These are phyloP conservation scores for Vannuccia rotundouncinata DNA, from an alignment of 2,888 invertebrate species.

Conservation along the genomic window DNA sequence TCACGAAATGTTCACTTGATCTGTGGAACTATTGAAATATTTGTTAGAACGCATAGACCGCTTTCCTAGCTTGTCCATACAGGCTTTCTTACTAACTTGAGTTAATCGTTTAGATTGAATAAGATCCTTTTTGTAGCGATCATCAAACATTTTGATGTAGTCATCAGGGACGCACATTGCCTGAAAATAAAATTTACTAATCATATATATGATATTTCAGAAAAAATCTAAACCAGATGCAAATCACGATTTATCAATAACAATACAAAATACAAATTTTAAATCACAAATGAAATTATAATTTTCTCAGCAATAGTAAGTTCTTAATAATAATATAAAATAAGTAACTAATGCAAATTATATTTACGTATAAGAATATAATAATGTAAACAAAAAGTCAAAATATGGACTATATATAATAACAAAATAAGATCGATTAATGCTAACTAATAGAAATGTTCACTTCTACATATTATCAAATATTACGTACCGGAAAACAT, in stretches of 20 bases:
- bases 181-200: neutral
- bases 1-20: no score
- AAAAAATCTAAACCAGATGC: no score
- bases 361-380: no score
- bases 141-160: neutral
- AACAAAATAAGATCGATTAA: neutral
- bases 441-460: neutral
- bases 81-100: neutral
- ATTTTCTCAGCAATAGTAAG: neutral
- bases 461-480: neutral
- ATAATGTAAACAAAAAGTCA: neutral
- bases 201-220: no score
- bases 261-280: neutral
- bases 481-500: constrained; percentile 27
- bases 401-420: neutral
- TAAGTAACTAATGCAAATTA: no score
- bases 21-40: no score
- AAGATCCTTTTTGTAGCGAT: neutral
- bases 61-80: neutral
- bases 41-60: neutral
- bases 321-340: neutral
- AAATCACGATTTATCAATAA: no score
- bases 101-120: neutral
- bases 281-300: neutral
- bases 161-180: neutral